Evolutionary conservation across 2,888 invertebrate genomes (phyloP).

Genomic region (Leuctra nigra): DNA sequence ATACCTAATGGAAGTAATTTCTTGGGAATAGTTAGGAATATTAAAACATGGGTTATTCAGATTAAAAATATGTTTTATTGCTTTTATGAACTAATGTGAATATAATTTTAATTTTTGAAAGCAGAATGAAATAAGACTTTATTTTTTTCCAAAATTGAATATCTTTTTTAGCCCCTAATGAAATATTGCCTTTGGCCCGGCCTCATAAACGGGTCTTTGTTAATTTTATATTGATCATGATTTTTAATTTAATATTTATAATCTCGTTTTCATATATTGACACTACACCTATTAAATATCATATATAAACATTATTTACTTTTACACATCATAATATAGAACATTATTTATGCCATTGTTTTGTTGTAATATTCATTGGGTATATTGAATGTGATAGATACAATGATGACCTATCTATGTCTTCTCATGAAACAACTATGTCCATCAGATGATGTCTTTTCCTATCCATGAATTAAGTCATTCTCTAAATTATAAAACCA

Average conservation of each 20-base stretch:
- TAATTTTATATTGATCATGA: conserved; percentile 13
- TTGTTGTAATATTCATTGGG: neutral
- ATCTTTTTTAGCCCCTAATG: conserved; percentile 15
- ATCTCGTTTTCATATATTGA: neutral
- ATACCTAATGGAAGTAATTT: too few species aligned
- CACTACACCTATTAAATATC: neutral
- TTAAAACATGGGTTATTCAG: conserved; percentile 5
- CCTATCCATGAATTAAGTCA: too few species aligned
- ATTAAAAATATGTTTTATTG: conserved; percentile 28
- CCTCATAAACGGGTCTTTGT: conserved; percentile 3
- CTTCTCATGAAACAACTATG: too few species aligned
- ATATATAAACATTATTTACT: neutral
- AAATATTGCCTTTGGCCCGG: conserved; percentile 25
- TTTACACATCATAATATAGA: conserved; percentile 1
- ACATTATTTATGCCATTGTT: neutral
- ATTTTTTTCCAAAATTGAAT: conserved; percentile 23
- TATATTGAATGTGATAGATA: conserved; percentile 1
- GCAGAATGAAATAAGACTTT: conserved; percentile 22
- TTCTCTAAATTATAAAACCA: neutral
- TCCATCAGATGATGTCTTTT: too few species aligned
- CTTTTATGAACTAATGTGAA: conserved; percentile 28
- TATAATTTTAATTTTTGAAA: conserved; percentile 24
- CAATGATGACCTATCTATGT: neutral
- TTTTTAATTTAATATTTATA: neutral
- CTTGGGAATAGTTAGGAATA: too few species aligned